Evolutionary conservation across 2,113 vertebrate species (phyloP), one percentile per base, ranked within the genome.

Genomic region (Epinephelus fuscoguttatus): DNA sequence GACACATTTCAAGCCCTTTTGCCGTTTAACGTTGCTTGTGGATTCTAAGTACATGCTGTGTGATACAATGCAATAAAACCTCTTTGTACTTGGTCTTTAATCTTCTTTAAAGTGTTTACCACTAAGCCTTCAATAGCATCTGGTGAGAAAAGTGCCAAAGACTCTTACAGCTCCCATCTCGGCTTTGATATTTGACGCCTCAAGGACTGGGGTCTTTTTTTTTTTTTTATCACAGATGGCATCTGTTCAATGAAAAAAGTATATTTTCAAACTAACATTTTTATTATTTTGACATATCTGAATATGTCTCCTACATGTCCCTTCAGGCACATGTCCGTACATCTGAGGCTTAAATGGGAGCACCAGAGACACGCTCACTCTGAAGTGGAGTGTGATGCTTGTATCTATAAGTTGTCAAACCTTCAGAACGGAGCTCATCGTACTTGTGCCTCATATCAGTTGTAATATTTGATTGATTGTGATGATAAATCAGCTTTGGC

Each of bases 271-370:
- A 57, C 18, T 12, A 27, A 57, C 17, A 42, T 55, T 76, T 84
- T 83, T 74, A 90, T 88, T 67, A 75, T 81, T 80, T 71, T 90
- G 92, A 91, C 87, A 78, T 17, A 23, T 80, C 14, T 68, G 62
- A 78, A 78, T 42, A 70, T 55, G n/a, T 89, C 50, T 52, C 47
- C 42, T 23, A 50, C 23, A 19, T 42, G n/a, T 80, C 53, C 52
- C 85, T 64, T 47, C 11, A 1, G 60, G 74, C 70, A 49, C 11
- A 60, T 37, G 1, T 33, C 56, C 3, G 0, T 71, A 21, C 37
- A 66, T 56, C n/a, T 45, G 21, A 56, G 63, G 30, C 10, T 67
- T 40, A 70, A 53, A 49, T 11, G 49, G 17, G 62, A 23, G 53
- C 4, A 27, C 1, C 25, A 66, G 45, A 68, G n/a, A 49, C n/a